phyloP scores from a whole-genome alignment of 2,797 vertebrate species.

The Typhlichthys eigenmanni region DNA sequence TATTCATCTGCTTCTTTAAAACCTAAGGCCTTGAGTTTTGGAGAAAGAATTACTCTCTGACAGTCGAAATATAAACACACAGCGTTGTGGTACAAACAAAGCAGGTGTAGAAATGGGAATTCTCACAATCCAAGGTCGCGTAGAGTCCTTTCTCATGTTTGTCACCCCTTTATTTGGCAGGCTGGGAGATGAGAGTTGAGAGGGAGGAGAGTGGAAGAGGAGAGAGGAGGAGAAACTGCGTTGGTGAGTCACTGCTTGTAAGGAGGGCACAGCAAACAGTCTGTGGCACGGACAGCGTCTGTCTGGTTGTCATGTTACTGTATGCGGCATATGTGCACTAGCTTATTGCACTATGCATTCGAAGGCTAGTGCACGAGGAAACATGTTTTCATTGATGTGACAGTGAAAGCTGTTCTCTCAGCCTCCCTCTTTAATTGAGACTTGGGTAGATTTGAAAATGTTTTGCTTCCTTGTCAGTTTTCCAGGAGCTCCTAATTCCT shows the following conservation, averaged over 20 bases:
- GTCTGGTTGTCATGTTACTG: slow-evolving; percentile 33
- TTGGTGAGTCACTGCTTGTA: slow-evolving; percentile 65
- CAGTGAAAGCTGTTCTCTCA: neutral
- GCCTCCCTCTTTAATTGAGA: neutral
- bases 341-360: slow-evolving; percentile 19
- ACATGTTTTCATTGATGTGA: neutral
- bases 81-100: slow-evolving; percentile 32
- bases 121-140: slow-evolving; percentile 23
- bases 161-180: slow-evolving; percentile 62
- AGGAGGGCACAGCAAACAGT: slow-evolving; percentile 59
- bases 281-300: slow-evolving; percentile 46
- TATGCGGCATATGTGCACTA: slow-evolving; percentile 28
- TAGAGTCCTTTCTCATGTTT: slow-evolving; percentile 52
- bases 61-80: slow-evolving; percentile 32
- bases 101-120: slow-evolving; percentile 36
- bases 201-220: slow-evolving; percentile 40
- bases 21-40: neutral
- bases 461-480: slow-evolving; percentile 10
- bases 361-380: slow-evolving; percentile 4
- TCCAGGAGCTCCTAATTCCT: slow-evolving; percentile 12
- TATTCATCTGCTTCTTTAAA: slow-evolving; percentile 27
- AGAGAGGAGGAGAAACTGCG: slow-evolving; percentile 36
- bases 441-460: neutral
- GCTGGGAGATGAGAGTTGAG: slow-evolving; percentile 40
- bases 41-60: slow-evolving; percentile 3